Evolutionary conservation across 2,113 vertebrate species (phyloP).

Genomic region (Ictalurus punctatus): DNA sequence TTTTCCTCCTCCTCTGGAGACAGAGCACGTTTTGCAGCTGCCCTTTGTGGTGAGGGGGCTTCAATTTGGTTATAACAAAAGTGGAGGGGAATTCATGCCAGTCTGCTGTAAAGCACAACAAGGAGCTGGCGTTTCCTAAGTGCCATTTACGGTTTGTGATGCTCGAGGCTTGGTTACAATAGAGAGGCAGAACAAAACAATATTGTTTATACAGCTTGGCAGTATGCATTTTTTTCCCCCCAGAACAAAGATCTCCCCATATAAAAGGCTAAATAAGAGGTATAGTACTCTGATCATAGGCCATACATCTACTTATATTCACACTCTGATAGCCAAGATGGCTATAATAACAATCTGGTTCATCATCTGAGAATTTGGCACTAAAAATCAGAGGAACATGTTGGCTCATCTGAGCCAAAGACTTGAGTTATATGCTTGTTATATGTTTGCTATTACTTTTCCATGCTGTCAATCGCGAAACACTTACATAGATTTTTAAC

Average conservation of each 20-base stretch:
- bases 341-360: slow-evolving; percentile 34
- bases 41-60: slow-evolving; percentile 47
- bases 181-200: slow-evolving; percentile 10
- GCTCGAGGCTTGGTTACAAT: slow-evolving; percentile 23
- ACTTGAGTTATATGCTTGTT: slow-evolving; percentile 43
- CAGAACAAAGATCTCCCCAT: slow-evolving; percentile 13
- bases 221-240: background rate
- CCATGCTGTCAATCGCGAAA: slow-evolving; percentile 22
- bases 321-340: slow-evolving; percentile 28
- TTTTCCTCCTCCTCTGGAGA: slow-evolving; percentile 50
- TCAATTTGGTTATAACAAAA: slow-evolving; percentile 39
- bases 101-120: slow-evolving; percentile 20
- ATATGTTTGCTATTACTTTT: slow-evolving; percentile 34
- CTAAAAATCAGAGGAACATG: slow-evolving; percentile 30
- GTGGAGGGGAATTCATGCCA: slow-evolving; percentile 34
- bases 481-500: slow-evolving; percentile 26
- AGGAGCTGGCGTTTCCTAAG: slow-evolving; percentile 23
- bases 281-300: slow-evolving; percentile 3
- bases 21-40: slow-evolving; percentile 61
- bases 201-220: slow-evolving; percentile 10
- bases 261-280: slow-evolving; percentile 11
- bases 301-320: slow-evolving; percentile 16
- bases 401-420: slow-evolving; percentile 25
- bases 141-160: slow-evolving; percentile 37
- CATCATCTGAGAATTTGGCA: slow-evolving; percentile 36